Conservation (phyloP, 2,888 invertebrate species). For the Lepidonotus clava region DNA sequence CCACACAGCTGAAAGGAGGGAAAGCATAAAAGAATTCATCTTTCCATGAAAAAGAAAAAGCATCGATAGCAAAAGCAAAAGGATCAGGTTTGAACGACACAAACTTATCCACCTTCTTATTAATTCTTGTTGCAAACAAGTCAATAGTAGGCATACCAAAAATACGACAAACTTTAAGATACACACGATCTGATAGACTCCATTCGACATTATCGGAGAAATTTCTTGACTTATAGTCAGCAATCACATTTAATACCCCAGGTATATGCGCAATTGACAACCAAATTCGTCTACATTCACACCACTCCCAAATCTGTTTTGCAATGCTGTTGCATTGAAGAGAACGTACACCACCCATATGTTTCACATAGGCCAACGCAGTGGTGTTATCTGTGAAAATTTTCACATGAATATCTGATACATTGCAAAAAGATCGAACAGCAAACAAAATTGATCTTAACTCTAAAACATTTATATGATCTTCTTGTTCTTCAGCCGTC, state of each 20-base stretch:
- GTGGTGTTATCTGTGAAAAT: no score
- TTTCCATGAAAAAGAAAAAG: background rate
- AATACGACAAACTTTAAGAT: background rate
- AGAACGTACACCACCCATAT: no score
- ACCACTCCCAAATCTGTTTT: background rate
- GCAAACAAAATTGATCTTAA: background rate
- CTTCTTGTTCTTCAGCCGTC: background rate
- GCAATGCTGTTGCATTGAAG: background rate
- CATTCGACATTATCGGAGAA: slow-evolving; percentile 6
- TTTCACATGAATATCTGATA: background rate
- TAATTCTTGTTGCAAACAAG: background rate
- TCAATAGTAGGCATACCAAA: background rate
- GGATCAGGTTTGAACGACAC: background rate
- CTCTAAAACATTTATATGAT: background rate
- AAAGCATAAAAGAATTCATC: background rate
- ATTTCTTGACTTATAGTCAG: background rate
- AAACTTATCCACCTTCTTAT: background rate
- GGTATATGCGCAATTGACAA: background rate
- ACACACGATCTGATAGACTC: background rate
- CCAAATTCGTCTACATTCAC: background rate
- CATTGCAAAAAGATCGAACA: background rate
- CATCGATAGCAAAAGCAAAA: background rate
- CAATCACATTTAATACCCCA: background rate
- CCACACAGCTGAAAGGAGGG: background rate
- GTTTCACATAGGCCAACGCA: no score